Conservation (phyloP, 2,888 invertebrate species). For the Embidobia sp. region DNA sequence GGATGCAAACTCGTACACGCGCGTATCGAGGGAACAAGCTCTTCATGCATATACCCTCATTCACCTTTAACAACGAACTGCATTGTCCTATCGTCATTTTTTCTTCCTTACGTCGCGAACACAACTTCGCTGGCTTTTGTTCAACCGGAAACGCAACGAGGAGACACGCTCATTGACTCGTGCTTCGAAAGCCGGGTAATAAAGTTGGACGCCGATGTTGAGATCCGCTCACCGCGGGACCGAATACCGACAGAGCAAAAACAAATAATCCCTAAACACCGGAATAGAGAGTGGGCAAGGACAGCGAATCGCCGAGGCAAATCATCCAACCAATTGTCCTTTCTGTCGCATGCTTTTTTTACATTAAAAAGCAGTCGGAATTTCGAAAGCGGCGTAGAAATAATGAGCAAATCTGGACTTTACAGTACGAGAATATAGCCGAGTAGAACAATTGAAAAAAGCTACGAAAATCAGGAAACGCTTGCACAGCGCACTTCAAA, state of each 20-base stretch:
- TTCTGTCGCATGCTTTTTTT: slow-evolving; percentile 33
- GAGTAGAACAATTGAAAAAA: slow-evolving; percentile 72
- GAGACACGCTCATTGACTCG: slow-evolving; percentile 68
- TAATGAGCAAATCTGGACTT: slow-evolving; percentile 62
- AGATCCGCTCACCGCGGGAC: slow-evolving; percentile 47
- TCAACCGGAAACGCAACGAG: slow-evolving; percentile 68
- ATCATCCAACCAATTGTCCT: slow-evolving; percentile 68
- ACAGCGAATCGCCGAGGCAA: slow-evolving; percentile 61
- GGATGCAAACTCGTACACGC: slow-evolving; percentile 55
- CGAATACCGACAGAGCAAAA: slow-evolving; percentile 55
- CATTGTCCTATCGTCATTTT: slow-evolving; percentile 64
- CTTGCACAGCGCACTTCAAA: slow-evolving; percentile 75
- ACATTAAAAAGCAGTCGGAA: slow-evolving; percentile 40
- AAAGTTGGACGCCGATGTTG: slow-evolving; percentile 30
- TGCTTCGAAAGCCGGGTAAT: slow-evolving; percentile 46
- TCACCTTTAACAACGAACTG: slow-evolving; percentile 65
- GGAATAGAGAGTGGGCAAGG: slow-evolving; percentile 57
- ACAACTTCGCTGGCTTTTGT: slow-evolving; percentile 67
- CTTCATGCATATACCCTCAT: slow-evolving; percentile 63
- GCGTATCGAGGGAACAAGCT: slow-evolving; percentile 46
- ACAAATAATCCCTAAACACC: slow-evolving; percentile 68
- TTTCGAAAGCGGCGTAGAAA: slow-evolving; percentile 27
- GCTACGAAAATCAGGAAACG: slow-evolving; percentile 67
- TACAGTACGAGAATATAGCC: slow-evolving; percentile 62
- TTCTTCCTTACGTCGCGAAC: slow-evolving; percentile 55